A percentile compares a stretch with the other conserved stretches of the same genome.
These are phyloP conservation scores for Mareca penelope DNA, from an alignment of 2,797 vertebrate species.

Conservation along the genomic window DNA sequence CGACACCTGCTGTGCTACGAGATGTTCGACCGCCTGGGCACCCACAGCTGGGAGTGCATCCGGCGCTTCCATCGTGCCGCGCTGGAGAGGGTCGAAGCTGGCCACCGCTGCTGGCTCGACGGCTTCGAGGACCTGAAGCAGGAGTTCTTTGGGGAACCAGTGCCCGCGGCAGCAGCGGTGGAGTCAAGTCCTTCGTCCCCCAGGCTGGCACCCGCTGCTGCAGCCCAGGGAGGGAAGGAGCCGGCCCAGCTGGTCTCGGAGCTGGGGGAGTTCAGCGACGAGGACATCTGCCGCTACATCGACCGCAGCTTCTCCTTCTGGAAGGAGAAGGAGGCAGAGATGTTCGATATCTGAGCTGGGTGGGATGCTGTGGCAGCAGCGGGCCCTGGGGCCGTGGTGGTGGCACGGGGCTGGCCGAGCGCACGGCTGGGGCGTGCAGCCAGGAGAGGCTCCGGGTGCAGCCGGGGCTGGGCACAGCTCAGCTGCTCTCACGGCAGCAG, in stretches of 20 bases:
- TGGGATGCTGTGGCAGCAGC: neutral
- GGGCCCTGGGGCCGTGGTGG: neutral
- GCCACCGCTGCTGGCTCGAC: constrained; percentile 86
- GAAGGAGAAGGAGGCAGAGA: constrained; percentile 95
- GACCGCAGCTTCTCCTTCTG: constrained; percentile 98
- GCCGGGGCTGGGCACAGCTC: neutral
- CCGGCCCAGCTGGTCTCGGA: constrained; percentile 86
- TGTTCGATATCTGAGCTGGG: constrained; percentile 85
- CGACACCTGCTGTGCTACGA: constrained; percentile 96
- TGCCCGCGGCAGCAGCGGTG: neutral
- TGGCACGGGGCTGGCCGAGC: accelerated
- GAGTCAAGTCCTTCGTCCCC: neutral
- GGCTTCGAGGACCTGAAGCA: constrained; percentile 92
- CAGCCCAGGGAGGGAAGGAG: constrained; percentile 72
- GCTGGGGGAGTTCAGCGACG: constrained; percentile 94
- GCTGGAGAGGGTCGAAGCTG: constrained; percentile 88
- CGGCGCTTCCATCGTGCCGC: constrained; percentile 90
- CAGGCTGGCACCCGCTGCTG: neutral
- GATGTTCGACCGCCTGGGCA: constrained; percentile 95
- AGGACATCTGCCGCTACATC: constrained; percentile 95
- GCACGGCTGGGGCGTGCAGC: neutral
- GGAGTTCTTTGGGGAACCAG: constrained; percentile 86
- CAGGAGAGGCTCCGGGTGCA: neutral
- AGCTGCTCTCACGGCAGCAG: neutral
- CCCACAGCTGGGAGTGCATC: constrained; percentile 90